Conservation (phyloP, 2,888 invertebrate species). For the Kuschelorhynchus macadamiae region DNA sequence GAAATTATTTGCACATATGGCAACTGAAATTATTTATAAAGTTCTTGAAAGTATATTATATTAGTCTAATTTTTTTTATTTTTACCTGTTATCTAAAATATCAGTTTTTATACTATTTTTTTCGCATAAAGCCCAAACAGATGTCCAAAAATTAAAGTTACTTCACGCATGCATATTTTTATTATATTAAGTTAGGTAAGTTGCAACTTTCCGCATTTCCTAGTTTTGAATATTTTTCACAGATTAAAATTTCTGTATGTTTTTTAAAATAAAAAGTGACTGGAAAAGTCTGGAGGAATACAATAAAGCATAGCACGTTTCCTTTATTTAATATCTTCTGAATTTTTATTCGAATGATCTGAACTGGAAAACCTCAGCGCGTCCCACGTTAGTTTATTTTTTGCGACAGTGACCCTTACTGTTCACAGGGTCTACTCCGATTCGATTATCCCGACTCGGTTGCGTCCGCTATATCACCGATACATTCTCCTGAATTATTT, state of each 20-base stretch:
- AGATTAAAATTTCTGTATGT: background rate
- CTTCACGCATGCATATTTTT: too few relatives aligned
- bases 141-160: too few relatives aligned
- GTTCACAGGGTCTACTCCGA: conserved; percentile 6
- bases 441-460: conserved; percentile 26
- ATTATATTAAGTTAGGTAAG: too few relatives aligned
- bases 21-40: too few relatives aligned
- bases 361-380: conserved; percentile 7
- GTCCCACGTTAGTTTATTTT: conserved; percentile 19
- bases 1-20: too few relatives aligned
- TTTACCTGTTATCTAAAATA: too few relatives aligned
- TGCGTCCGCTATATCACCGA: conserved; percentile 54
- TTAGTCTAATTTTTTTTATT: too few relatives aligned
- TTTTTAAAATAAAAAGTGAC: background rate
- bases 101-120: too few relatives aligned
- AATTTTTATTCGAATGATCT: conserved; percentile 5
- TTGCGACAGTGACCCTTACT: conserved; percentile 16
- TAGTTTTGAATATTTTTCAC: too few relatives aligned
- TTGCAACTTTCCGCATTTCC: too few relatives aligned
- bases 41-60: too few relatives aligned
- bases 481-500: conserved; percentile 62
- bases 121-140: too few relatives aligned
- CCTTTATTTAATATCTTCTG: conserved; percentile 10
- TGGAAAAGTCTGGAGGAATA: background rate
- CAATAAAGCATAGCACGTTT: conserved; percentile 1